Evolutionary conservation across 2,888 invertebrate species (phyloP).

Genomic region (Sclerodermus sp.): DNA sequence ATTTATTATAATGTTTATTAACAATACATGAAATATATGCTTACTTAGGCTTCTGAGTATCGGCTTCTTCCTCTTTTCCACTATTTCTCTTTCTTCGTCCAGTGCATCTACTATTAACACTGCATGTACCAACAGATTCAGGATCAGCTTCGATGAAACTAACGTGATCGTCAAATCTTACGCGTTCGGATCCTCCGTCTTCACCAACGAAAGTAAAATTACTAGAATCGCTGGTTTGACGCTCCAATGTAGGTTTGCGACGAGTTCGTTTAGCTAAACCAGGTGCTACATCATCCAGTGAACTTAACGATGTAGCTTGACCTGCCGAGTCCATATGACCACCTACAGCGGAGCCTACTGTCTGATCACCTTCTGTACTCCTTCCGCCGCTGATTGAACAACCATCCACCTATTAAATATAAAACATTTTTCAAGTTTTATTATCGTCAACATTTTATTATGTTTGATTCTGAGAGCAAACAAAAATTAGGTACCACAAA

Average conservation of each 20-base stretch:
- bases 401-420: slow-evolving; percentile 42
- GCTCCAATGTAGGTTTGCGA: slow-evolving; percentile 51
- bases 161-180: slow-evolving; percentile 68
- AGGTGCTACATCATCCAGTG: slow-evolving; percentile 57
- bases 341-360: slow-evolving; percentile 24
- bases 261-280: slow-evolving; percentile 53
- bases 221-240: slow-evolving; percentile 53
- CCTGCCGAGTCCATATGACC: slow-evolving; percentile 49
- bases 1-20: slow-evolving; percentile 1
- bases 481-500: slow-evolving; percentile 60
- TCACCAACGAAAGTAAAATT: slow-evolving; percentile 57
- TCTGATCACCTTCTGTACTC: slow-evolving; percentile 42
- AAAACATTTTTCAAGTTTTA: slow-evolving; percentile 5
- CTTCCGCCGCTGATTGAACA: slow-evolving; percentile 43
- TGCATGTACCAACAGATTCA: slow-evolving; percentile 57
- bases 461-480: no score
- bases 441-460: background rate
- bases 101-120: slow-evolving; percentile 42
- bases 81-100: slow-evolving; percentile 36
- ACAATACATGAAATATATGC: background rate
- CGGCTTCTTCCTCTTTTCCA: slow-evolving; percentile 41
- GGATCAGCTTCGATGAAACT: slow-evolving; percentile 62
- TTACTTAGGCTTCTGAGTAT: slow-evolving; percentile 34
- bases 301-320: slow-evolving; percentile 57
- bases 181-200: slow-evolving; percentile 66